Percentiles rank a stretch among this genome's conserved stretches.
Conservation (phyloP, 2,888 invertebrate genomes). For the Spicauda simplicius region DNA sequence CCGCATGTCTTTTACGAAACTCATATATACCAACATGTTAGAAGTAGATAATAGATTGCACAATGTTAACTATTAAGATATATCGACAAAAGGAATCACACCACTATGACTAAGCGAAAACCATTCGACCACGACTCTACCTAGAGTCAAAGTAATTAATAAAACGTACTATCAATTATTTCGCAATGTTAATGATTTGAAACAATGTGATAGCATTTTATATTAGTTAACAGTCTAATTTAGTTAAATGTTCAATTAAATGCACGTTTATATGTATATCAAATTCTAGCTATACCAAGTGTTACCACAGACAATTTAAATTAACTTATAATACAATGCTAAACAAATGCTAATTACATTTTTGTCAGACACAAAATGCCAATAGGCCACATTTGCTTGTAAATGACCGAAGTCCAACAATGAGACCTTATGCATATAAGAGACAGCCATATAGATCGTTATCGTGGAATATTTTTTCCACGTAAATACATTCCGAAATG, state of each 20-base stretch:
- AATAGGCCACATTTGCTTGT: no score
- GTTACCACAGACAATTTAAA: no score
- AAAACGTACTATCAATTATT: constrained; percentile 11
- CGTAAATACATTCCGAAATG: constrained; percentile 20
- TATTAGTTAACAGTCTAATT: background rate
- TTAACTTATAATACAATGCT: no score
- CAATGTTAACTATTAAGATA: background rate
- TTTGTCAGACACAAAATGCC: no score
- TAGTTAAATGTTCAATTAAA: background rate
- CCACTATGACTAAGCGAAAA: constrained; percentile 21
- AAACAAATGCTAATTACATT: no score
- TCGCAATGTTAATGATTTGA: constrained; percentile 21
- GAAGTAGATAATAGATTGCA: background rate
- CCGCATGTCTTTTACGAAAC: no score
- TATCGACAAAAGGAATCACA: background rate
- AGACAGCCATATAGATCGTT: no score
- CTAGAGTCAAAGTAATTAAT: constrained; percentile 17
- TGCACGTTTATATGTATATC: no score
- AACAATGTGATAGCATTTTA: constrained; percentile 6
- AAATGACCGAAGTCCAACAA: no score
- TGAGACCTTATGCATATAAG: no score
- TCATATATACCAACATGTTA: background rate
- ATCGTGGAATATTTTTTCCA: constrained; percentile 12
- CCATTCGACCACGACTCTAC: constrained; percentile 5
- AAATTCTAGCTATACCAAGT: no score